Evolutionary conservation across 2,113 vertebrate genomes (phyloP).

Genomic region (Tiliqua scincoides): DNA sequence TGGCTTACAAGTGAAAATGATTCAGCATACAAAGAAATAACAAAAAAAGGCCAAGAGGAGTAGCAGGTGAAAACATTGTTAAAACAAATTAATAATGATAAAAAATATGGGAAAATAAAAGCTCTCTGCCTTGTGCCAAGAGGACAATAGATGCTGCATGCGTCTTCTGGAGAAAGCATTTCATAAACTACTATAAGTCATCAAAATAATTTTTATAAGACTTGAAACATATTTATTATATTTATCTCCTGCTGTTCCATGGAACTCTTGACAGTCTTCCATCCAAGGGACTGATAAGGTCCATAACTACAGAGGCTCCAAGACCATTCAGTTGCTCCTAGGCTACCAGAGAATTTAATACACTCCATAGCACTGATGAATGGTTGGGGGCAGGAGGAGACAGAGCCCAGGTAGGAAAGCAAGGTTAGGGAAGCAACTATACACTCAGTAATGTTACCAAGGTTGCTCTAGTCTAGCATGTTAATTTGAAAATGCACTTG

Average conservation of each 20-base stretch:
- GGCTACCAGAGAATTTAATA: neutral
- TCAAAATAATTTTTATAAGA: neutral
- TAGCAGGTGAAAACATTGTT: too few relatives aligned
- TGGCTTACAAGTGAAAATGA: too few relatives aligned
- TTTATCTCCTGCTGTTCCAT: neutral
- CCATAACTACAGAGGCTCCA: neutral
- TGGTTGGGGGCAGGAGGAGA: neutral
- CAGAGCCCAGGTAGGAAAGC: neutral
- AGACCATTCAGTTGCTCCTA: neutral
- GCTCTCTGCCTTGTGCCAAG: too few relatives aligned
- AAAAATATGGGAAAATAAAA: too few relatives aligned
- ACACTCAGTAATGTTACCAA: neutral
- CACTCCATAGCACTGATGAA: neutral
- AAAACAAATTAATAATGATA: too few relatives aligned
- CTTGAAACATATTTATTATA: neutral
- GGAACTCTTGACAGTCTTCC: neutral
- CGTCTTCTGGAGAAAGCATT: too few relatives aligned
- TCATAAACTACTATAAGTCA: neutral
- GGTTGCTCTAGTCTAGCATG: neutral
- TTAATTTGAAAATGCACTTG: constrained; percentile 18
- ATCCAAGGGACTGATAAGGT: neutral
- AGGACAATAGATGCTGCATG: too few relatives aligned
- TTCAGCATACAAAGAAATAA: too few relatives aligned
- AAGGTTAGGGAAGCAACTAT: neutral
- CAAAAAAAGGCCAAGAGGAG: too few relatives aligned